phyloP scores from a whole-genome alignment of 1,140 invertebrate genomes.

The Hycleus phaleratus region DNA sequence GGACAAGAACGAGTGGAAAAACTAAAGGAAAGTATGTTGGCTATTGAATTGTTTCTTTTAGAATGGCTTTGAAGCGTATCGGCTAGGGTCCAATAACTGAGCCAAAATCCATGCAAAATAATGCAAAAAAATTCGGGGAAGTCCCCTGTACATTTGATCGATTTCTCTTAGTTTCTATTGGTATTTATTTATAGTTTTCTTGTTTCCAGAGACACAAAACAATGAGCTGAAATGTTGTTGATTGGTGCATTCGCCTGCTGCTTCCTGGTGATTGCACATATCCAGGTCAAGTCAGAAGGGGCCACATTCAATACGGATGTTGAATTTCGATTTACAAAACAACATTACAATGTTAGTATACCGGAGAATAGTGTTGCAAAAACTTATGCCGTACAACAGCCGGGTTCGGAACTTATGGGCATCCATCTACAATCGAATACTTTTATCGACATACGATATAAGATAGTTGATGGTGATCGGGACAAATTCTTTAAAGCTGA shows the following conservation, averaged over 20 bases:
- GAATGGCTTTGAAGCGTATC: too few relatives aligned
- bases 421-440: slow-evolving; percentile 40
- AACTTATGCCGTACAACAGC: slow-evolving; percentile 57
- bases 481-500: slow-evolving; percentile 91
- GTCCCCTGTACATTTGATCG: too few relatives aligned
- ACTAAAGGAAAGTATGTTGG: too few relatives aligned
- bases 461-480: slow-evolving; percentile 75
- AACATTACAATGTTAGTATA: slow-evolving; percentile 82
- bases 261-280: slow-evolving; percentile 32
- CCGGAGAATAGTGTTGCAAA: slow-evolving; percentile 86
- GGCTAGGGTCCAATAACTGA: too few relatives aligned
- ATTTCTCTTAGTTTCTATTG: too few relatives aligned
- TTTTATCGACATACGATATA: slow-evolving; percentile 61
- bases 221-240: slow-evolving; percentile 39
- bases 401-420: slow-evolving; percentile 50
- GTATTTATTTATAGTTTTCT: too few relatives aligned
- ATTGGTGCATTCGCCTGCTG: slow-evolving; percentile 32
- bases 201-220: too few relatives aligned
- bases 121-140: too few relatives aligned
- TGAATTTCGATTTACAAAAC: slow-evolving; percentile 61
- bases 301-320: slow-evolving; percentile 14
- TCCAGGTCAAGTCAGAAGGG: slow-evolving; percentile 23
- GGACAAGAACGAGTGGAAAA: too few relatives aligned
- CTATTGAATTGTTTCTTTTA: too few relatives aligned
- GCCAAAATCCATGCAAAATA: too few relatives aligned